Percentiles rank a stretch among this genome's conserved stretches.
phyloP scores from a whole-genome alignment of 1,140 invertebrate genomes.

The Lasioglossum albipes region DNA sequence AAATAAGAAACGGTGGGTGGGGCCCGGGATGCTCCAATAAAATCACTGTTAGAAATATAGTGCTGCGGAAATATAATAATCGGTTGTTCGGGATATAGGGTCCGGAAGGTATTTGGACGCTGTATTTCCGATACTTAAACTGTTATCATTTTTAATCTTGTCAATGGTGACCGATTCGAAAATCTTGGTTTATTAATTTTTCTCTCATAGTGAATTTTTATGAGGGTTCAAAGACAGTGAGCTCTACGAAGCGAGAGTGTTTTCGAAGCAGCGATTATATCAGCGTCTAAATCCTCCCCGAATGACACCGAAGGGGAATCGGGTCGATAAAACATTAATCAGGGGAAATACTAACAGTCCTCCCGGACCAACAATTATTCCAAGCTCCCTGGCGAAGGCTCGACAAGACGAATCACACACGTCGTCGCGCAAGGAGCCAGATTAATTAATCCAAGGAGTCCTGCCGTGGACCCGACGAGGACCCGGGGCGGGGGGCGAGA shows the following conservation, averaged over 20 bases:
- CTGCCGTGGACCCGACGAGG: neutral
- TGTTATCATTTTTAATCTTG: no score
- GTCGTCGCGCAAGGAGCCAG: neutral
- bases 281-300: no score
- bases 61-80: conserved; percentile 34
- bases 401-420: conserved; percentile 17
- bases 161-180: no score
- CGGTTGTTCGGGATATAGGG: neutral
- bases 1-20: neutral
- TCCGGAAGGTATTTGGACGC: no score
- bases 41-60: conserved; percentile 8
- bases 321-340: neutral
- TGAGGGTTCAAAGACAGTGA: no score
- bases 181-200: no score
- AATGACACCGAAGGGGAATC: no score
- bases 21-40: conserved; percentile 1
- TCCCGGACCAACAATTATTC: neutral
- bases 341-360: neutral
- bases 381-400: neutral
- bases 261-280: no score
- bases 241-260: no score
- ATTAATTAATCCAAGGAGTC: conserved; percentile 27
- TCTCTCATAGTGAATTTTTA: no score
- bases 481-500: neutral
- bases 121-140: no score